These are phyloP conservation scores for Eupithecia dodoneata DNA, from an alignment of 2,888 invertebrate species.

Conservation along the genomic window DNA sequence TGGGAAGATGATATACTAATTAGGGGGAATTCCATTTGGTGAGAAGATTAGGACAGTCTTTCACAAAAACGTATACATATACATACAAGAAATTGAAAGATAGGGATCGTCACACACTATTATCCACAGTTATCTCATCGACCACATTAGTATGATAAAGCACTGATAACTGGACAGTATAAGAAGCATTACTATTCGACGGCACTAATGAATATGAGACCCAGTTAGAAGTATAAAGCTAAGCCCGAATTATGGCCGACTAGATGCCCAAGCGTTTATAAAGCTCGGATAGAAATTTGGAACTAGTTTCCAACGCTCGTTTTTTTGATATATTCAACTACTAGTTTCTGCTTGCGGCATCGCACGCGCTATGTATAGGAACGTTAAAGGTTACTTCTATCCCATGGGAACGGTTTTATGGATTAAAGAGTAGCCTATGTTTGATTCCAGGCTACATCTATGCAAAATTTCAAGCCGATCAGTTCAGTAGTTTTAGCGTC, in stretches of 20 bases:
- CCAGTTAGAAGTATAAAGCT: constrained; percentile 29
- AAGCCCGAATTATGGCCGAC: constrained; percentile 21
- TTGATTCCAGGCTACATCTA: too few relatives aligned
- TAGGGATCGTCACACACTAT: not conserved
- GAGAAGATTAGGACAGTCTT: not conserved
- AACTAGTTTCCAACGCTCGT: not conserved
- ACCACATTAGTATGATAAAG: constrained; percentile 37
- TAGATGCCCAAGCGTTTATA: constrained; percentile 17
- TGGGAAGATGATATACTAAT: not conserved
- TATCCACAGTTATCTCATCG: not conserved
- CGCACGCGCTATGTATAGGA: too few relatives aligned
- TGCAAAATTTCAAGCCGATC: too few relatives aligned
- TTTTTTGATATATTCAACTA: not conserved
- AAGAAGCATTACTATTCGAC: constrained; percentile 36
- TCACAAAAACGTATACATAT: not conserved
- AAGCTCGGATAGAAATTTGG: constrained; percentile 21
- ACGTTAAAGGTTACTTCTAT: too few relatives aligned
- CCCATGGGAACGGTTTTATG: too few relatives aligned
- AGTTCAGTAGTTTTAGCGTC: too few relatives aligned
- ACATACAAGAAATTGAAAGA: not conserved
- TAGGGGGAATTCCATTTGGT: not conserved
- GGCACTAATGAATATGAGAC: constrained; percentile 24
- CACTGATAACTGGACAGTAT: constrained; percentile 38
- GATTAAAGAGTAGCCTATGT: too few relatives aligned
- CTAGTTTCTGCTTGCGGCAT: too few relatives aligned